Conservation (phyloP, 2,113 vertebrate species). For the Callipepla squamata region DNA sequence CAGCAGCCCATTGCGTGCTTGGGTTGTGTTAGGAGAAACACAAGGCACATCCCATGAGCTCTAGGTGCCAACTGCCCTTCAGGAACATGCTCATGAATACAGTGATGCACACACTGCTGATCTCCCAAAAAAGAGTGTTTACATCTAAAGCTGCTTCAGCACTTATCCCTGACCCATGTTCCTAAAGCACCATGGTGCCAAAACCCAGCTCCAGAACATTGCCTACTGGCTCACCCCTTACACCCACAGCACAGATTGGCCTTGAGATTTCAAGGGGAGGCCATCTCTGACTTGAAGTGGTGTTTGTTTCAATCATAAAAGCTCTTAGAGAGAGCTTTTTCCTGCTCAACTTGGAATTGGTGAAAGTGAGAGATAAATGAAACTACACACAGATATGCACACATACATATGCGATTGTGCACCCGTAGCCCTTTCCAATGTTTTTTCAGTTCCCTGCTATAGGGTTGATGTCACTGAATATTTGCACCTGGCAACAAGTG, state of each 20-base stretch:
- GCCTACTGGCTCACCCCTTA: neutral
- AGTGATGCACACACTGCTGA: neutral
- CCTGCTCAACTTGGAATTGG: neutral
- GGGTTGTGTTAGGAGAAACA: neutral
- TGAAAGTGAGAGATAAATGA: neutral
- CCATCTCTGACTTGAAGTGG: neutral
- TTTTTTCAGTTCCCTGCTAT: neutral
- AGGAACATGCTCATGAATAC: neutral
- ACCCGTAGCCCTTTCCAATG: neutral
- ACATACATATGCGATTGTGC: neutral
- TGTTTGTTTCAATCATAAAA: neutral
- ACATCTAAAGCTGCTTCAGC: neutral
- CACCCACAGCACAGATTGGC: neutral
- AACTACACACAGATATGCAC: neutral
- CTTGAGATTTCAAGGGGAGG: conserved; percentile 6
- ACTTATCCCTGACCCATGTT: neutral
- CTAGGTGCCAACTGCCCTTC: neutral
- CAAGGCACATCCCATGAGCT: rapidly evolving
- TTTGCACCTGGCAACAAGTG: rapidly evolving
- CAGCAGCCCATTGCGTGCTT: neutral
- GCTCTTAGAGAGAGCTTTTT: neutral
- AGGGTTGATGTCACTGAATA: neutral
- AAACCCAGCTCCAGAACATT: neutral
- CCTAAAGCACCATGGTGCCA: neutral
- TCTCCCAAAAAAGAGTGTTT: neutral